Conservation (phyloP, 2,797 vertebrate species). For the Enteromius radiatus region DNA sequence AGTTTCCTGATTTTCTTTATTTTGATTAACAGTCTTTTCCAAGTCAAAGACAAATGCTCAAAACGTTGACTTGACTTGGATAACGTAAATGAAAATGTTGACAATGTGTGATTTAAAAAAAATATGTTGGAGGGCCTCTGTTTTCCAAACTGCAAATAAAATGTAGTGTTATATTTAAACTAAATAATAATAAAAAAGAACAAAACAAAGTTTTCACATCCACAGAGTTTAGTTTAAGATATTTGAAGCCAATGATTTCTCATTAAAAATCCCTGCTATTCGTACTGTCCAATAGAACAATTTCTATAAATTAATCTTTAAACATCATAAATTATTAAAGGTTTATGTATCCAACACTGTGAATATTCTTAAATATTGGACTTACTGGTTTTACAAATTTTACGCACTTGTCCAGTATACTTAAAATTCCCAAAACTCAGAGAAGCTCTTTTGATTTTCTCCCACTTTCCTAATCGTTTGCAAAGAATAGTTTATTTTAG, state of each 20-base stretch:
- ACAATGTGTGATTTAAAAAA: not conserved
- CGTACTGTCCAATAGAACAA: constrained; percentile 3
- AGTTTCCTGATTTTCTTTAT: not conserved
- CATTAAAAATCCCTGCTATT: constrained; percentile 22
- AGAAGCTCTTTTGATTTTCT: not conserved
- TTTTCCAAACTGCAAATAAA: not conserved
- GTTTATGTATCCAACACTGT: constrained; percentile 11
- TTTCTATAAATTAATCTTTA: constrained; percentile 44
- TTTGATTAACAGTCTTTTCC: constrained; percentile 3
- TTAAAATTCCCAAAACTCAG: not conserved
- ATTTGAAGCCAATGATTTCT: constrained; percentile 4
- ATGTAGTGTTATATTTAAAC: not conserved
- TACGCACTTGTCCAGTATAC: constrained; percentile 25
- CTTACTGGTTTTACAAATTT: constrained; percentile 17
- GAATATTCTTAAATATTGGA: constrained; percentile 27
- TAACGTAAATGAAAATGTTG: too few relatives aligned
- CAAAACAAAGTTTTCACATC: not conserved
- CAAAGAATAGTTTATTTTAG: not conserved
- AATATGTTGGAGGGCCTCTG: not conserved
- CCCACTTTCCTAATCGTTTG: not conserved
- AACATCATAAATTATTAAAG: constrained; percentile 42
- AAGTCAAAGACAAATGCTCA: not conserved
- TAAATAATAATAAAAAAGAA: too few relatives aligned
- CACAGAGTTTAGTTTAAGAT: constrained; percentile 26
- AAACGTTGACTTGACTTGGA: not conserved